Base-by-base conservation (phyloP, 2,888 invertebrate species). In the Oligia strigilis region DNA sequence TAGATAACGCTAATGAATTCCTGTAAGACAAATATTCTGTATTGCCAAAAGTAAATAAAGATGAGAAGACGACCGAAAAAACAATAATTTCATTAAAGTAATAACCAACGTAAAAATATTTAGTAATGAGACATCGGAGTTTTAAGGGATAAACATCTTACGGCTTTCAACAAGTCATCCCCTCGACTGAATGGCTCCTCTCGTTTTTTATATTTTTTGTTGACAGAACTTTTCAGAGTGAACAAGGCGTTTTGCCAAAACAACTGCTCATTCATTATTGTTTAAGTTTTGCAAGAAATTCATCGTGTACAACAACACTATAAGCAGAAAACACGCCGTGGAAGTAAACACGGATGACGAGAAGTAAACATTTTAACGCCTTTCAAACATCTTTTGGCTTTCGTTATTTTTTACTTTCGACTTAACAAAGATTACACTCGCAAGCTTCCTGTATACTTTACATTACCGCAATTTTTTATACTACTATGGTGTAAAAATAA, bases 271-370 rank as follows among this genome's bases (percentile, higher is more conserved):
- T 80, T 77, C 74, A 78, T 67, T 75, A 72, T 74, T 88, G 81
- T 89, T 87, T 82, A 83, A 88, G 69, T 86, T 83, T 89, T 80
- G 80, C 83, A 83, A 84, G 78, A 83, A 87, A 83, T 84, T 82
- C 75, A 82, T 83, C 80, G 64, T 82, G 67, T 84, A 75, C 80
- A 78, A 81, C 80, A 88, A 83, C 55, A 82, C 78, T 79, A 80
- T 70, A 85, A 82, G 78, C 70, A 86, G 40, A 84, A 52, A 81
- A 74, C 70, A 65, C 40, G 71, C 36, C 40, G 65, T 55, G 66
- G 52, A 75, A 80, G 84, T 81, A 86, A 88, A 86, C 82, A 87
- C 65, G 67, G 72, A 82, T 84, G 77, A 84, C 75, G 80, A 66
- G n/a, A 73, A 29, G 82, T 85, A 86, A 87, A 87, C 81, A 87